Percentiles rank a stretch among this genome's conserved stretches.
Evolutionary conservation across 2,888 invertebrate genomes (phyloP).

Genomic region (Drosophila anomalata): DNA sequence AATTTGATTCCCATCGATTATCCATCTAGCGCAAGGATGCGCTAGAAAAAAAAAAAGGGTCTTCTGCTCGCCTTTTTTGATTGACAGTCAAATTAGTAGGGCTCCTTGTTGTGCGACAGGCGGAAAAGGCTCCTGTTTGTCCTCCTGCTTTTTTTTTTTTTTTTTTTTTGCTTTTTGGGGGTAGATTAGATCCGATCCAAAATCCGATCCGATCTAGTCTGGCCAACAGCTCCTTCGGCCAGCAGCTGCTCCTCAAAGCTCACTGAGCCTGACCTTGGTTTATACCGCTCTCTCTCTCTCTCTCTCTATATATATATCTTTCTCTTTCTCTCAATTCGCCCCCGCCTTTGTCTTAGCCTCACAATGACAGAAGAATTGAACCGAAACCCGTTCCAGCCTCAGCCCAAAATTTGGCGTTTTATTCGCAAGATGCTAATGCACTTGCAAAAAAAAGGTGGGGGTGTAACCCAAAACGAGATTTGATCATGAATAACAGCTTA

Average conservation of each 20-base stretch:
- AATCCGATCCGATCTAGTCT: conserved; percentile 12
- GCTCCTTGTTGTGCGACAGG: conserved; percentile 18
- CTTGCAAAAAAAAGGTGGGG: neutral
- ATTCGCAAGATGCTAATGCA: neutral
- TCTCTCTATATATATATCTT: conserved; percentile 3
- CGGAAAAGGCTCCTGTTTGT: neutral
- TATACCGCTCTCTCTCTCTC: conserved; percentile 18
- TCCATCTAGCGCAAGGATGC: conserved; percentile 12
- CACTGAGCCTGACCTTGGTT: conserved; percentile 42
- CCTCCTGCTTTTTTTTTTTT: neutral
- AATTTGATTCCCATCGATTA: conserved; percentile 75
- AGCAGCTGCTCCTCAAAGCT: neutral
- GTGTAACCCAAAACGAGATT: neutral
- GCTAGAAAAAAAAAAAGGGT: neutral
- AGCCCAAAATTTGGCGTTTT: neutral
- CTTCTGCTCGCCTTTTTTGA: conserved; percentile 43
- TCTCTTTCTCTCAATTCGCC: conserved; percentile 17
- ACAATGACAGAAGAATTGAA: conserved; percentile 17
- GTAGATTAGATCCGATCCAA: conserved; percentile 16
- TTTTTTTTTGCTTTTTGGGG: conserved; percentile 10
- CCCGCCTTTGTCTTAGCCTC: conserved; percentile 30
- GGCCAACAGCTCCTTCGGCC: conserved; percentile 17
- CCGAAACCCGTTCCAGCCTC: conserved; percentile 11
- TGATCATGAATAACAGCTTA: neutral
- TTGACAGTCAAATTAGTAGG: conserved; percentile 68